A percentile compares a stretch with the other conserved stretches of the same genome.
Evolutionary conservation across 2,888 invertebrate genomes (phyloP).

Genomic region (Nasonia oneida): DNA sequence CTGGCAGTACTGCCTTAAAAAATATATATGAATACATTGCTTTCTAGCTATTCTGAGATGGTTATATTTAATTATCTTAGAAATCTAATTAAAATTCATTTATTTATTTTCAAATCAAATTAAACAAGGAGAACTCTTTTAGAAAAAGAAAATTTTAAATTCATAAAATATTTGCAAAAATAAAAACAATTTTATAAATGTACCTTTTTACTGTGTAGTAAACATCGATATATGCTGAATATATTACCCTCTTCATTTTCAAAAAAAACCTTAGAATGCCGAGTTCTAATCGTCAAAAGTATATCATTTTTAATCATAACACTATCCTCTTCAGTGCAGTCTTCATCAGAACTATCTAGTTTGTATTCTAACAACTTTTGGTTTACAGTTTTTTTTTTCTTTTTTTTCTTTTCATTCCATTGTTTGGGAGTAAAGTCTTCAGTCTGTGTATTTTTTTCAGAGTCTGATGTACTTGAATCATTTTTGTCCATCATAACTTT

Average conservation of each 20-base stretch:
- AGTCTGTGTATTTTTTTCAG: constrained; percentile 80
- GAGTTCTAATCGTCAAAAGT: constrained; percentile 76
- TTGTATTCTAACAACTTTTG: constrained; percentile 61
- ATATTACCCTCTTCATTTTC: constrained; percentile 85
- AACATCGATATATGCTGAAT: constrained; percentile 87
- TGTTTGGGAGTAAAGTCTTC: constrained; percentile 69
- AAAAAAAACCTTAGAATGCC: constrained; percentile 89
- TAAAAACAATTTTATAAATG: background rate
- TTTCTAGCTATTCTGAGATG: too few species aligned
- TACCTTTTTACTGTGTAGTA: constrained; percentile 87
- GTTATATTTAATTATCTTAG: too few species aligned
- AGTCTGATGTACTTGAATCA: constrained; percentile 85
- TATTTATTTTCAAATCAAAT: too few species aligned
- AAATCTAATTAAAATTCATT: too few species aligned
- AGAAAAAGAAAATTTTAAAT: too few species aligned
- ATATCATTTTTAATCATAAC: constrained; percentile 70
- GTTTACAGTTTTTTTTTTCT: constrained; percentile 64
- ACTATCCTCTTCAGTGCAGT: constrained; percentile 68
- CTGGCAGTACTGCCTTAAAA: too few species aligned
- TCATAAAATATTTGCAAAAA: background rate
- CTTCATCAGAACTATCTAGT: constrained; percentile 73
- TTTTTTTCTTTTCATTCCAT: constrained; percentile 67
- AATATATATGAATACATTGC: too few species aligned
- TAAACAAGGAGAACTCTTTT: too few species aligned
- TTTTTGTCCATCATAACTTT: constrained; percentile 80